phyloP scores from a whole-genome alignment of 2,113 vertebrate species.

The Channa argus region DNA sequence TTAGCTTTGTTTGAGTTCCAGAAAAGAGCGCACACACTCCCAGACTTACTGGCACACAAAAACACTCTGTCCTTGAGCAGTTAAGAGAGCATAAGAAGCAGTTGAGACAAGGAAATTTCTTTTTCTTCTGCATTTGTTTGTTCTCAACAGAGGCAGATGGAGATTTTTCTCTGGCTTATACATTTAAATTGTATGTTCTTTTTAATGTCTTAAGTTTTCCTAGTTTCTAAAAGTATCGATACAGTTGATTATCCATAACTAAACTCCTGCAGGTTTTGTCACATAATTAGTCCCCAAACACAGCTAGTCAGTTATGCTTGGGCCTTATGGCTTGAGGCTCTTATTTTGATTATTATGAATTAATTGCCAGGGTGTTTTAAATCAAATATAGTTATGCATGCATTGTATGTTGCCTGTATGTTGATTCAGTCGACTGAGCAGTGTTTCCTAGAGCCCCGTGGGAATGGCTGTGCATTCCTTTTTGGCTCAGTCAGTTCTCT shows the following conservation, averaged over 20 bases:
- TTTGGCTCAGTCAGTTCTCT: neutral
- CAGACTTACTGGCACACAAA: constrained; percentile 10
- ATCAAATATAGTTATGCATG: neutral
- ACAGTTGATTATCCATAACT: neutral
- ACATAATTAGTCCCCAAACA: too few relatives aligned
- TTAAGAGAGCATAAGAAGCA: constrained; percentile 17
- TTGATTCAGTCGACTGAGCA: constrained; percentile 2
- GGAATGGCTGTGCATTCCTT: neutral
- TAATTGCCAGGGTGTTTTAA: neutral
- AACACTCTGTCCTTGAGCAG: constrained; percentile 48
- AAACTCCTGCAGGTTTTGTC: neutral
- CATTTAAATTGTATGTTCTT: neutral
- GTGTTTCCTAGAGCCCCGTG: neutral
- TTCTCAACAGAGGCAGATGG: constrained; percentile 1
- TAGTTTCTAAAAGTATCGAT: constrained; percentile 15
- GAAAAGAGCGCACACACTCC: constrained; percentile 17
- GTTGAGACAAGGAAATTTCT: constrained; percentile 13
- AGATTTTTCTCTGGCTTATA: neutral
- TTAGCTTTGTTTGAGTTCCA: constrained; percentile 44
- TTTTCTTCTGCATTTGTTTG: constrained; percentile 30
- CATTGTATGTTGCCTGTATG: neutral
- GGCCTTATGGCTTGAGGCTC: too few relatives aligned
- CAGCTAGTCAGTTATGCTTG: too few relatives aligned
- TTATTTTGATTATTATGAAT: neutral
- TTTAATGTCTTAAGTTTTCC: neutral